Evolutionary conservation across 2,888 invertebrate species (phyloP).

Genomic region (Andrena hattorfiana): DNA sequence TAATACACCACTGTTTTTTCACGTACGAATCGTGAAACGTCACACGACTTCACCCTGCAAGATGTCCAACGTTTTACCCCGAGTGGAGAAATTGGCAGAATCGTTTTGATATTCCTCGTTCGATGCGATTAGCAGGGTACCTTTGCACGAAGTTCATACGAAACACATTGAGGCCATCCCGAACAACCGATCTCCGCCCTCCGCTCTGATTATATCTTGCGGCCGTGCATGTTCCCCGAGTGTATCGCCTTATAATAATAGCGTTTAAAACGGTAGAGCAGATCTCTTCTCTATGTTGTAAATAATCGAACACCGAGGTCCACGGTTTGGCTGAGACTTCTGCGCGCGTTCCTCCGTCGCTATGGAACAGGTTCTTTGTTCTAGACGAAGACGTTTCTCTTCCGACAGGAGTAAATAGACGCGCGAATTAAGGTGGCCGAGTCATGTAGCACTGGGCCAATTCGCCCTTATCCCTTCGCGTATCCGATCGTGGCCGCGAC

Average conservation of each 20-base stretch:
- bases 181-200: conserved; percentile 14
- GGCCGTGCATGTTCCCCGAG: conserved; percentile 64
- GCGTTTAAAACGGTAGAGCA: conserved; percentile 55
- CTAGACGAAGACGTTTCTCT: conserved; percentile 37
- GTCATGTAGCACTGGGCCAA: background rate
- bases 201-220: conserved; percentile 50
- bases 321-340: conserved; percentile 5
- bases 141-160: background rate
- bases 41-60: too few species aligned
- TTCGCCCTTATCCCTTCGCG: background rate
- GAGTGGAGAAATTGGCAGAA: too few species aligned
- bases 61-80: too few species aligned
- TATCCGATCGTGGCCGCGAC: background rate
- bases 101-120: background rate
- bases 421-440: background rate
- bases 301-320: conserved; percentile 43
- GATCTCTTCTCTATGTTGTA: conserved; percentile 65
- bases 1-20: too few species aligned
- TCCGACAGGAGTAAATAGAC: background rate
- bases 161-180: conserved; percentile 1
- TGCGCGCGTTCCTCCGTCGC: conserved; percentile 24
- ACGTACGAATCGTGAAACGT: too few species aligned
- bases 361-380: conserved; percentile 35
- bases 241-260: conserved; percentile 68
- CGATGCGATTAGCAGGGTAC: background rate